These are phyloP conservation scores for Drosophila lacteicornis DNA, from an alignment of 1,140 invertebrate species.

Conservation along the genomic window DNA sequence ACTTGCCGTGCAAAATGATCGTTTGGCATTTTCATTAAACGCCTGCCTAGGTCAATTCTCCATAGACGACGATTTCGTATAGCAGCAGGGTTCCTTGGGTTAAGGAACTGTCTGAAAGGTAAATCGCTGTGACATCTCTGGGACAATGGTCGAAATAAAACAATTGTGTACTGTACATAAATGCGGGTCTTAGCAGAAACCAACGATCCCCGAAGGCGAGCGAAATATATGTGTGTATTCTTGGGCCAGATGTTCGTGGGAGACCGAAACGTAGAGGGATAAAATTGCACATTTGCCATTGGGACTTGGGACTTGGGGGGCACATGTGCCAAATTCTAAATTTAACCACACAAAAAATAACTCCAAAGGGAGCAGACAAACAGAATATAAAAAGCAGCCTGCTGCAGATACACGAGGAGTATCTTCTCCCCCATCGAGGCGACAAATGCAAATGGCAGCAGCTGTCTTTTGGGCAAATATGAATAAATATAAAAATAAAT, in stretches of 20 bases:
- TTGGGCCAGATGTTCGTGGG: slow-evolving; percentile 56
- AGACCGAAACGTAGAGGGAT: slow-evolving; percentile 41
- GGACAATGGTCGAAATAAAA: slow-evolving; percentile 51
- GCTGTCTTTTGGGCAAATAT: slow-evolving; percentile 65
- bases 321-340: slow-evolving; percentile 66
- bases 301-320: slow-evolving; percentile 32
- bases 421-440: slow-evolving; percentile 54
- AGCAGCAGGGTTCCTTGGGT: slow-evolving; percentile 39
- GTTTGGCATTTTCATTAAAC: slow-evolving; percentile 77
- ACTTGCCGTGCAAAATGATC: slow-evolving; percentile 54
- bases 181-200: slow-evolving; percentile 56
- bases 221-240: slow-evolving; percentile 41
- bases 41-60: slow-evolving; percentile 62
- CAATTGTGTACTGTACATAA: slow-evolving; percentile 66
- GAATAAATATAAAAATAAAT: slow-evolving; percentile 51
- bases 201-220: slow-evolving; percentile 14
- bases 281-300: slow-evolving; percentile 24
- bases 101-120: slow-evolving; percentile 52
- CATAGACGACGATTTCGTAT: slow-evolving; percentile 49
- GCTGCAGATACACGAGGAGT: slow-evolving; percentile 19
- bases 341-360: slow-evolving; percentile 54
- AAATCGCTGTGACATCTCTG: slow-evolving; percentile 60
- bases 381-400: slow-evolving; percentile 14
- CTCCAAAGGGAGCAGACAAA: slow-evolving; percentile 30
- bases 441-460: slow-evolving; percentile 54